phyloP scores from a whole-genome alignment of 2,797 vertebrate species.

The Gadopsis marmoratus region DNA sequence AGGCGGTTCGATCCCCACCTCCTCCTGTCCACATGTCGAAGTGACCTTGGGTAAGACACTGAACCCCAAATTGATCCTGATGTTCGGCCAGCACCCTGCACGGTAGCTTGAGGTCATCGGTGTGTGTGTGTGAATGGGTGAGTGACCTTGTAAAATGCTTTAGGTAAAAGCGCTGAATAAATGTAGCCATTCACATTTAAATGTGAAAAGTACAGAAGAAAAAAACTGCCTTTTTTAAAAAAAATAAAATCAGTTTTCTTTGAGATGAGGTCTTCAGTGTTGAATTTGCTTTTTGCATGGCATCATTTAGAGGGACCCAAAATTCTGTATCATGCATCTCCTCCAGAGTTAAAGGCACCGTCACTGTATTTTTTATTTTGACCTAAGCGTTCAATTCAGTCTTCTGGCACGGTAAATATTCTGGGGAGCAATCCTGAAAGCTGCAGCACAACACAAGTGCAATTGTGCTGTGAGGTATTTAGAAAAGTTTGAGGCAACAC shows the following conservation, averaged over 20 bases:
- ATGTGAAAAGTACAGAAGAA: constrained; percentile 3
- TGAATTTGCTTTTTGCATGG: constrained; percentile 5
- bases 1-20: too few relatives aligned
- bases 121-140: too few relatives aligned
- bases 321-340: constrained; percentile 17
- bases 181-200: too few relatives aligned
- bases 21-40: too few relatives aligned
- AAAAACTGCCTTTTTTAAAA: neutral
- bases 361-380: neutral
- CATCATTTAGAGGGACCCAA: constrained; percentile 12
- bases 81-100: too few relatives aligned
- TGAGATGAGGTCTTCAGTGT: constrained; percentile 1
- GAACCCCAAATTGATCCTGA: too few relatives aligned
- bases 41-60: too few relatives aligned
- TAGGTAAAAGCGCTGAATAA: too few relatives aligned
- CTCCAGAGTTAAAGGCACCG: constrained; percentile 44
- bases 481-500: constrained; percentile 26
- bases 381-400: too few relatives aligned
- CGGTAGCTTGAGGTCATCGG: too few relatives aligned
- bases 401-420: constrained; percentile 11
- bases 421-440: neutral
- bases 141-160: too few relatives aligned
- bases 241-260: constrained; percentile 11
- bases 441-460: constrained; percentile 19
- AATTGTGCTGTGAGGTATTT: constrained; percentile 25